Evolutionary conservation across 2,113 vertebrate species (phyloP), one percentile per base, ranked within the genome.

Genomic region (Halcyon malimbica): DNA sequence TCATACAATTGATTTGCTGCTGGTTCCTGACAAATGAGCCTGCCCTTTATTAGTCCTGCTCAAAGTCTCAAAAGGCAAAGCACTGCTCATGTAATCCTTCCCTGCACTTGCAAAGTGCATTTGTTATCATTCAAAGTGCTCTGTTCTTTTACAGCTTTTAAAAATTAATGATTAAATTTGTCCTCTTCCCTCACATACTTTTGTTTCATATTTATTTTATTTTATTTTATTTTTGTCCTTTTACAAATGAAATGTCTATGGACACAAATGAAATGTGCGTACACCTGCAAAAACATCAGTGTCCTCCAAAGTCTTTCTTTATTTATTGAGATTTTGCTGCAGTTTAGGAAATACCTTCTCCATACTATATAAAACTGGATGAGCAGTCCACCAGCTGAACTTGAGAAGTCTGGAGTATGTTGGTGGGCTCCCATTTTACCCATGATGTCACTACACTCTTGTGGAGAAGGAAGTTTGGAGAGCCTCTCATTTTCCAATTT

Each of bases 1-100:
- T 79, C 23, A 44, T 26, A 13, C 35, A 82, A 75, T 84, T 4
- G 9, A 82, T 91, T 71, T 93, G 9, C 65, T 87, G 26, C 50
- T 83, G 39, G 71, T 91, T 56, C 76, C 62, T 95, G 73, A 87
- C 48, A 70, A 77, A 89, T 82, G 56, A 75, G 12, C 37, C n/a
- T 91, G 51, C 23, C 81, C 51, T 92, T 93, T 92, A 78, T 80
- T 89, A 88, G 73, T 41, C n/a, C 28, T 89, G 56, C 18, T 79
- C 16, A 29, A 23, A 48, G 37, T 59, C 93, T 93, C 77, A 56
- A 29, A 81, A 81, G 29, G 44, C 53, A 92, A 93, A 75, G 12
- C 13, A 44, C 17, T 76, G 13, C 14, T 76, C 24, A 5, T 31
- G 20, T 75, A 90, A 82, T 67, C 89, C 81, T 82, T 82, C 35